Conservation (phyloP, 2,113 vertebrate species). For the Heptranchias perlo region DNA sequence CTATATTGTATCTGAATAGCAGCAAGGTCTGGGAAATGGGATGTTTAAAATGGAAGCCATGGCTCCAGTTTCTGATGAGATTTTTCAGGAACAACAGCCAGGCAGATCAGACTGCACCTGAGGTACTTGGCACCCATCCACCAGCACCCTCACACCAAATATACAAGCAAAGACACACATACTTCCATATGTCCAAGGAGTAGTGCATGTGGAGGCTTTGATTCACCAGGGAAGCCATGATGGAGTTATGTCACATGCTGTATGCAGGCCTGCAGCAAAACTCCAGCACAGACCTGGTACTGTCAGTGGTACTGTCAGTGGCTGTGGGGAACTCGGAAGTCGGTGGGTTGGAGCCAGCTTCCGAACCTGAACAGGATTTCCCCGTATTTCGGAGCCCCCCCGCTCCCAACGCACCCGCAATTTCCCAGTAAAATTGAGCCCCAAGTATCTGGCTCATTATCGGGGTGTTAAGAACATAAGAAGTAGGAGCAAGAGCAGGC, state of each 20-base stretch:
- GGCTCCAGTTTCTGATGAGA: not conserved
- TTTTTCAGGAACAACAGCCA: not conserved
- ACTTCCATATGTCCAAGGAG: not conserved
- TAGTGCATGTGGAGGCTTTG: not conserved
- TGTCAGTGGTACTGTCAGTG: not conserved
- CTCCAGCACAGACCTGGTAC: not conserved
- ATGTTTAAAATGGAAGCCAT: not conserved
- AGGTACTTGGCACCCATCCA: not conserved
- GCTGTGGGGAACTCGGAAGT: not conserved
- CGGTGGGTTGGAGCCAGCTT: too few species aligned
- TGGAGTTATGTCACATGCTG: not conserved
- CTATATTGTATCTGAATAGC: not conserved
- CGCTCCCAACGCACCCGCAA: too few species aligned
- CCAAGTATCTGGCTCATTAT: too few species aligned
- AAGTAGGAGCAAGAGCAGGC: too few species aligned
- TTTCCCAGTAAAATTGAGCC: too few species aligned
- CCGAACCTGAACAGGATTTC: too few species aligned
- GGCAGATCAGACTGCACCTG: not conserved
- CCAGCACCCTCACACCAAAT: not conserved
- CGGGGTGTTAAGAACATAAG: too few species aligned
- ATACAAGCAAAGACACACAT: not conserved
- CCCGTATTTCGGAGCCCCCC: too few species aligned
- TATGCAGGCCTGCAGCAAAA: not conserved
- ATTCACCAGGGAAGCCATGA: not conserved
- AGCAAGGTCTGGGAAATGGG: not conserved